Evolutionary conservation across 2,888 invertebrate species (phyloP), one percentile per base, ranked within the genome.

Genomic region (Andrena fulva): DNA sequence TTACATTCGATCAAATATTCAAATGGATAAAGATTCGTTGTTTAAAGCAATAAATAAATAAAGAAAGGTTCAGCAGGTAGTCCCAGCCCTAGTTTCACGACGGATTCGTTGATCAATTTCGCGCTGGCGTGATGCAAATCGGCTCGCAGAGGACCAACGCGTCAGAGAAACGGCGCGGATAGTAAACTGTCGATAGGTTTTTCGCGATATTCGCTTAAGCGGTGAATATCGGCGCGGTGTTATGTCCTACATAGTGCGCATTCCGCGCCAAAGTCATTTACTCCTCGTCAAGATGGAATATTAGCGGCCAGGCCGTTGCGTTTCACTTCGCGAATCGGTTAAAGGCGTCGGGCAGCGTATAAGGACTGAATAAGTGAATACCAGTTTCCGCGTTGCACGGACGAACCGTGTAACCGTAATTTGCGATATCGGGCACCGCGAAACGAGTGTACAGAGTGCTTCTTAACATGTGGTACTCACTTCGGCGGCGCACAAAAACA

Each of bases 231-330:
- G 59, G 69, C 69, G 60, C 74, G 56, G 75, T 24, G 82, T 82
- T 76, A 67, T 68, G 82, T 81, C 77, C 82, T 69, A 82, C 82
- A 82, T 82, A 82, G 76, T 59, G 35, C 56, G 31, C 82, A 72
- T 82, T 77, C 82, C 77, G 31, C 50, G 59, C 48, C 64, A 12
- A 66, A 82, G 82, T 82, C 77, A 82, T 74, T 82, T 82, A 82
- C 77, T 82, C 68, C 82, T 82, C 75, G 82, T 82, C 82, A 60
- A 64, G 71, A 82, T 68, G 71, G 82, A 82, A 82, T 76, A 82
- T 82, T 82, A 81, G 82, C 82, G 35, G 72, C 10, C 50, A 10
- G 33, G 72, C 60, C 27, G 75, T 69, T 77, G 82, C 83, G 72
- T 84, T 84, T 84, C 79, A 83, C 84, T 84, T 70, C n/a, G 74